A percentile compares a stretch with the other conserved stretches of the same genome.
Conservation (phyloP, 2,888 invertebrate genomes). For the Aphrophora alni region DNA sequence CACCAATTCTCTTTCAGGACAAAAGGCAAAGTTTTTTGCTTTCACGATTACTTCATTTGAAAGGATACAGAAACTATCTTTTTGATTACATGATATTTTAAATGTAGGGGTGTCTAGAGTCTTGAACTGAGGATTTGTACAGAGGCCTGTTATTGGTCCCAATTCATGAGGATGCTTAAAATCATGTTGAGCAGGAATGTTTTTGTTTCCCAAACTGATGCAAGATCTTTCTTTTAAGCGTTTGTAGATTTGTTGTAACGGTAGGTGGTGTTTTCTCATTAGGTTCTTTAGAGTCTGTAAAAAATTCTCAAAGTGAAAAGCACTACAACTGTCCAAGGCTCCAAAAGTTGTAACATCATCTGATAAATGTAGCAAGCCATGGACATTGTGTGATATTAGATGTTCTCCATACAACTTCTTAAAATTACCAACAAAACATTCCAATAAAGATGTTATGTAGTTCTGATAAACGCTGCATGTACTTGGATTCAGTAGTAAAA, state of each 20-base stretch:
- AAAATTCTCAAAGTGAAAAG: slow-evolving; percentile 55
- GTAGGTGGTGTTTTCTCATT: not conserved
- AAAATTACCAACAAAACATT: slow-evolving; percentile 42
- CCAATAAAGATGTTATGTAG: slow-evolving; percentile 50
- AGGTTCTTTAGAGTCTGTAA: not conserved
- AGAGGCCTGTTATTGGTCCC: no score
- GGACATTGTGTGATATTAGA: slow-evolving; percentile 56
- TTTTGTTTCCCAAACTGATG: not conserved
- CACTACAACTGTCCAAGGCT: slow-evolving; percentile 51
- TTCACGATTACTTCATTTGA: no score
- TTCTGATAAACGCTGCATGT: slow-evolving; percentile 40
- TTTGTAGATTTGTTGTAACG: not conserved
- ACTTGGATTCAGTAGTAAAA: no score
- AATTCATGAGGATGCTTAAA: no score
- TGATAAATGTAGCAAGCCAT: slow-evolving; percentile 54
- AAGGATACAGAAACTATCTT: no score
- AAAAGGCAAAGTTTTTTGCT: no score
- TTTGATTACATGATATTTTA: no score
- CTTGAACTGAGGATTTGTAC: no score
- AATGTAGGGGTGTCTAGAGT: no score
- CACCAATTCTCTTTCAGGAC: no score
- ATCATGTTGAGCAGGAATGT: no score
- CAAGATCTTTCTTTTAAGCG: not conserved
- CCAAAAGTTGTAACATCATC: slow-evolving; percentile 53
- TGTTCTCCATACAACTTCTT: slow-evolving; percentile 53